Percentiles rank a stretch among this genome's conserved stretches.
phyloP scores from a whole-genome alignment of 37 sponge, comb jelly and placozoan species.

The Geodia barretti region DNA sequence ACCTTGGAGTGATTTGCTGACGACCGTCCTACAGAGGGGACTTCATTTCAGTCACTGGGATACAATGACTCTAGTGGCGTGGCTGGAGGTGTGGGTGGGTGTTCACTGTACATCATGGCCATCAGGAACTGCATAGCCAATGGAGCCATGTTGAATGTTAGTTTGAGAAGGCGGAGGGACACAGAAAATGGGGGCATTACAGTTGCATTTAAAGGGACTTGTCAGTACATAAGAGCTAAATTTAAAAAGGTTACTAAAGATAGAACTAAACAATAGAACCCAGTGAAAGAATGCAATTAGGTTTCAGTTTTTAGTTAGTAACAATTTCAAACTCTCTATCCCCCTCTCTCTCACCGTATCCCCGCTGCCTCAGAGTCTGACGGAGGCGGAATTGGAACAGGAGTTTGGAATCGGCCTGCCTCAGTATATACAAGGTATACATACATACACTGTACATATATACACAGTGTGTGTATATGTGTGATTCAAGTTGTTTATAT shows the following conservation, averaged over 20 bases:
- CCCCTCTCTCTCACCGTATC: not conserved
- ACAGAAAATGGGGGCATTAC: not conserved
- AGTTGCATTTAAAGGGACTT: slow-evolving; percentile 67
- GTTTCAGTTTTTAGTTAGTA: slow-evolving; percentile 79
- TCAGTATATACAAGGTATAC: slow-evolving; percentile 69
- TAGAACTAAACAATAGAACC: too few species aligned
- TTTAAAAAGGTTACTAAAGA: too few species aligned
- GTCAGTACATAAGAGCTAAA: too few species aligned
- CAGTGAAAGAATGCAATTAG: too few species aligned
- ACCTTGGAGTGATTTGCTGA: slow-evolving; percentile 39
- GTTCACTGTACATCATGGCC: slow-evolving; percentile 67
- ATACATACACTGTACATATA: not conserved
- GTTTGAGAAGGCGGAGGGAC: slow-evolving; percentile 10
- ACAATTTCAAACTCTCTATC: slow-evolving; percentile 77
- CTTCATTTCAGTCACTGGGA: slow-evolving; percentile 69
- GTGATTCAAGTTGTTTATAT: not conserved
- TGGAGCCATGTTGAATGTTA: slow-evolving; percentile 69
- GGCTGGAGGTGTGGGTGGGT: slow-evolving; percentile 87
- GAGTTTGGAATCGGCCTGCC: slow-evolving; percentile 90
- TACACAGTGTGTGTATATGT: not conserved
- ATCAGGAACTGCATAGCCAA: slow-evolving; percentile 47
- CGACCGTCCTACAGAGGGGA: slow-evolving; percentile 22
- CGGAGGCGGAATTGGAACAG: slow-evolving; percentile 77
- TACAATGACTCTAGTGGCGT: slow-evolving; percentile 54
- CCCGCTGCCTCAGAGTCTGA: slow-evolving; percentile 2